Base-by-base conservation (phyloP, 1,140 invertebrate genomes). In the Idris sp. region DNA sequence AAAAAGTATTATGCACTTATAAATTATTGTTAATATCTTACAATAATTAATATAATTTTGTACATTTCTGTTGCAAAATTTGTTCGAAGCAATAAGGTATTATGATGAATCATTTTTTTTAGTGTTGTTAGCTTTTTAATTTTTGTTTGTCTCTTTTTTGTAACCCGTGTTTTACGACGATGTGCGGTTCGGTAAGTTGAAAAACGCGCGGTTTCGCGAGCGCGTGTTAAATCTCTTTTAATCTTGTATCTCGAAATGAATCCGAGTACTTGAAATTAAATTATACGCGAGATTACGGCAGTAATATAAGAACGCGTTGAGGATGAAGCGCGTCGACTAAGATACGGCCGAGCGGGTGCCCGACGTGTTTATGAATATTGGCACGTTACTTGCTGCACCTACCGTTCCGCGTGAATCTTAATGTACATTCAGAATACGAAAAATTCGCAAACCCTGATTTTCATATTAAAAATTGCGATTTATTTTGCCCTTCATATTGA, bases 331-430 rank as follows among this genome's bases (percentile, higher is more conserved):
- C 67, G 73, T 75, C 71, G 78, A 80, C 64, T 81, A 79, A 82
- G 80, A 82, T 81, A 82, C 80, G 75, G 77, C 77, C 78, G 72
- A 68, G 59, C 44, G 74, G 73, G 56, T 56, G 76, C 74, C 68
- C 67, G 80, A 83, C 80, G 81, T 82, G 78, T 83, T 83, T 83
- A 83, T 83, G 81, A 83, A 81, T 82, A 83, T 83, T 82, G 81
- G 81, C 80, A 75, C 59, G 72, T 73, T 61, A 54, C 75, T 59
- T n/a, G 68, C 61, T 56, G 64, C 67, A 53, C 69, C 64, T 73
- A 68, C 62, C 48, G 67, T 69, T 74, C 26, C 49, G 67, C 41
- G 75, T 9, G 11, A 43, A 53, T 46, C 40, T 54, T 62, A 30
- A 41, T 61, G 46, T 41, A 38, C 43, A 68, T 68, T 43, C n/a